Percentiles rank a stretch among this genome's conserved stretches.
Conservation (phyloP, 2,797 vertebrate genomes). For the Ciconia nigra region DNA sequence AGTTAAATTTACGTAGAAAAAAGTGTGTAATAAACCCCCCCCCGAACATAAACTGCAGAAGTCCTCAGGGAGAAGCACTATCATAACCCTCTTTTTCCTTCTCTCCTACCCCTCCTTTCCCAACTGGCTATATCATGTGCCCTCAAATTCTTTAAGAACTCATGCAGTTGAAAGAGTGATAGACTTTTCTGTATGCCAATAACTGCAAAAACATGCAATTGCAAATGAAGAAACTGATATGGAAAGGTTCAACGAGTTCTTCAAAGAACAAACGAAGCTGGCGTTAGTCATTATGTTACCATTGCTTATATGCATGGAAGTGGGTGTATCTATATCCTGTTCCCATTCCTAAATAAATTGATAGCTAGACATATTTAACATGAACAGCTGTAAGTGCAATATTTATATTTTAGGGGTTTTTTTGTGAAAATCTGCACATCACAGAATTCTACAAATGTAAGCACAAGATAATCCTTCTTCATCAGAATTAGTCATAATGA, state of each 20-base stretch:
- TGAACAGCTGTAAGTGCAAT: slow-evolving; percentile 23
- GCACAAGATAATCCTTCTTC: not conserved
- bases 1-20: not conserved
- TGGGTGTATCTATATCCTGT: not conserved
- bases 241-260: not conserved
- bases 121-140: not conserved
- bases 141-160: not conserved
- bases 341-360: not conserved
- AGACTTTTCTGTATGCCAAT: not conserved
- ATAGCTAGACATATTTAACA: not conserved
- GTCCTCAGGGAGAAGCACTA: not conserved
- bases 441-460: not conserved
- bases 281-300: not conserved
- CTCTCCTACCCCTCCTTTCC: not conserved
- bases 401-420: not conserved
- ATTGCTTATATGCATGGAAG: not conserved
- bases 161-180: not conserved
- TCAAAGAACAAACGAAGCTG: slow-evolving; percentile 3
- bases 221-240: not conserved
- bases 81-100: not conserved
- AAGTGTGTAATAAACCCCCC: not conserved
- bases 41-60: not conserved
- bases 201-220: not conserved
- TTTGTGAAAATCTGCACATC: not conserved
- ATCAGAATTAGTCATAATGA: not conserved